Evolutionary conservation across 2,888 invertebrate genomes (phyloP), one percentile per base, ranked within the genome.

Genomic region (Lochmaea crataegi): DNA sequence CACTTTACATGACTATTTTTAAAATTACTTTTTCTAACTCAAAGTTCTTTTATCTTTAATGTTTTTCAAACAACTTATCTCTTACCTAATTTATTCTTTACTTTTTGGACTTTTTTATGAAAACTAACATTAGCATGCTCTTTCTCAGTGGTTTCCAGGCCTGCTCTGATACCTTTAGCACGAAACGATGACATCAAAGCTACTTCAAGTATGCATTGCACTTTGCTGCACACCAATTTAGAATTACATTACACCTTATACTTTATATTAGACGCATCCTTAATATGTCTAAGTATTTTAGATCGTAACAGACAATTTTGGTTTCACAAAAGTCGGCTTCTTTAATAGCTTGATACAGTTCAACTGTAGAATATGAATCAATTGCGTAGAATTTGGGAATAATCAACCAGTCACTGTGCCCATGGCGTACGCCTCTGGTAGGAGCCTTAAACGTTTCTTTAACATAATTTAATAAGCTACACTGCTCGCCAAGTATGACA

Each of bases 201-300:
- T 78, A 84, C 83, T 80, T 87, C 87, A 87, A 87, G 87, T 87
- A 87, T 82, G 86, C 83, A 82, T 79, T 76, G 56, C 68, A 69
- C 65, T 72, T 57, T 60, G 18, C 56, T 42, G 64, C 64, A 69
- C 69, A 41, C 56, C 22, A 65, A 60, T 71, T 70, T 71, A 65
- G 71, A 58, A 38, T 70, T 65, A 65, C 22, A 57, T 14, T 22
- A 57, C 57, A 26, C 22, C 57, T 57, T 26, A 11, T 57, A 57
- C 14, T 57, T 12, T 26, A 26, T 26, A 6, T 22, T 57, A 57
- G 9, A 32, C 1, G 26, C 22, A 26, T n/a, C 51, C n/a, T 26
- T 32, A 11, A 26, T 11, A 26, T 26, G 2, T 57, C 6, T 12
- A 12, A 22, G 22, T 12, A 58, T 26, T 26, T 58, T 58, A 58